Evolutionary conservation across 2,113 vertebrate genomes (phyloP).

Genomic region (Ancistrus triradiatus): DNA sequence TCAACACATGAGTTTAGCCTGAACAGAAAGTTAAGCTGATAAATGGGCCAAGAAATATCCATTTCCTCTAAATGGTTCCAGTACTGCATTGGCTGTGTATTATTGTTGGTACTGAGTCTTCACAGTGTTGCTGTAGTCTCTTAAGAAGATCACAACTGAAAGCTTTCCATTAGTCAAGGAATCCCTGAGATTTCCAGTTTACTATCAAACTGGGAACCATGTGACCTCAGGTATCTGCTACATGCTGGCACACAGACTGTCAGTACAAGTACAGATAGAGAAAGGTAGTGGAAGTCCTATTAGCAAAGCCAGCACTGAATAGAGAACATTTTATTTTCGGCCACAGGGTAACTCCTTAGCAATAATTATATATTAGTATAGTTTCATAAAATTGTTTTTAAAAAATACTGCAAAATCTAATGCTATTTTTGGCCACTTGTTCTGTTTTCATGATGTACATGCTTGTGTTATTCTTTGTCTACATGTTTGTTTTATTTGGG

Average conservation of each 20-base stretch:
- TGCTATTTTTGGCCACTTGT: constrained; percentile 26
- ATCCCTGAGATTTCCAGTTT: constrained; percentile 44
- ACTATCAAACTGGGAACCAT: constrained; percentile 21
- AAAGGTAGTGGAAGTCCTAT: not conserved
- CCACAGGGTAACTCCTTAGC: constrained; percentile 1
- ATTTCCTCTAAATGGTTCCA: constrained; percentile 38
- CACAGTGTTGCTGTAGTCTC: constrained; percentile 30
- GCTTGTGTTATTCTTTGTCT: not conserved
- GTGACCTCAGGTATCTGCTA: constrained; percentile 9
- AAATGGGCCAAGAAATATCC: constrained; percentile 19
- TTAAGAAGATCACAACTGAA: constrained; percentile 3
- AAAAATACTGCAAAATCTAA: constrained; percentile 21
- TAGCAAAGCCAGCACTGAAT: not conserved
- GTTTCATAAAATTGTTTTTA: constrained; percentile 14
- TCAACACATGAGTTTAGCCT: constrained; percentile 36
- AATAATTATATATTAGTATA: constrained; percentile 33
- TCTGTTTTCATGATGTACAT: not conserved
- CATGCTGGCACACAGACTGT: constrained; percentile 2
- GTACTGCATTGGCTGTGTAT: constrained; percentile 59
- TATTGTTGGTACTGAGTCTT: constrained; percentile 45
- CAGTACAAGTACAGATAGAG: constrained; percentile 3
- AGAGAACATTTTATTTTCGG: constrained; percentile 4
- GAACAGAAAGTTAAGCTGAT: constrained; percentile 1
- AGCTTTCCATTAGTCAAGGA: constrained; percentile 14
- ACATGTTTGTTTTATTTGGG: constrained; percentile 27